Evolutionary conservation across 2,797 vertebrate species (phyloP).

Genomic region (Rhabdophis nuchalis): DNA sequence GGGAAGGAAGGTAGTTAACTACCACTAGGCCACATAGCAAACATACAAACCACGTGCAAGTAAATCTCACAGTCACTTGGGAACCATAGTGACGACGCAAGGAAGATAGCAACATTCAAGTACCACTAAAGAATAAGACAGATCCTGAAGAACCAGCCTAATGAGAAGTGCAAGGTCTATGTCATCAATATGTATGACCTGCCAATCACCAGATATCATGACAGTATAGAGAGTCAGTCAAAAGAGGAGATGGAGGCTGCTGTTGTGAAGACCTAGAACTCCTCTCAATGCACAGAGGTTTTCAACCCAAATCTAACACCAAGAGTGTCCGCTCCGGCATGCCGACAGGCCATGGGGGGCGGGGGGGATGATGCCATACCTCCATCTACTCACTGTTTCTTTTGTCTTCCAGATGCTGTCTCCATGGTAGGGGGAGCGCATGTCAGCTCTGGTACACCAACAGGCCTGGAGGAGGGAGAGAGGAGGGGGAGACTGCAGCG

Average conservation of each 20-base stretch:
- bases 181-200: neutral
- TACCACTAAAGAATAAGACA: neutral
- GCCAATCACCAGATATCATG: too few species aligned
- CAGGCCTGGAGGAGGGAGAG: too few species aligned
- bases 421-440: too few species aligned
- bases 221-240: neutral
- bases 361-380: too few species aligned
- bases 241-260: neutral
- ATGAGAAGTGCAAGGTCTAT: neutral
- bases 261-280: neutral
- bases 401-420: too few species aligned
- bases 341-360: too few species aligned
- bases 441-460: too few species aligned
- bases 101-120: neutral
- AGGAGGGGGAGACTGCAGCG: too few species aligned
- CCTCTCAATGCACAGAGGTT: neutral
- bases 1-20: neutral
- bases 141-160: neutral
- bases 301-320: neutral
- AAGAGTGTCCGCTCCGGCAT: neutral
- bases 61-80: neutral
- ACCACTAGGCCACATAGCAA: neutral
- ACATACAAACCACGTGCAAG: neutral
- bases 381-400: too few species aligned
- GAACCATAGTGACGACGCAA: neutral